A percentile compares a stretch with the other conserved stretches of the same genome.
Evolutionary conservation across 2,888 invertebrate species (phyloP).

Genomic region (Erpobdella octoculata): DNA sequence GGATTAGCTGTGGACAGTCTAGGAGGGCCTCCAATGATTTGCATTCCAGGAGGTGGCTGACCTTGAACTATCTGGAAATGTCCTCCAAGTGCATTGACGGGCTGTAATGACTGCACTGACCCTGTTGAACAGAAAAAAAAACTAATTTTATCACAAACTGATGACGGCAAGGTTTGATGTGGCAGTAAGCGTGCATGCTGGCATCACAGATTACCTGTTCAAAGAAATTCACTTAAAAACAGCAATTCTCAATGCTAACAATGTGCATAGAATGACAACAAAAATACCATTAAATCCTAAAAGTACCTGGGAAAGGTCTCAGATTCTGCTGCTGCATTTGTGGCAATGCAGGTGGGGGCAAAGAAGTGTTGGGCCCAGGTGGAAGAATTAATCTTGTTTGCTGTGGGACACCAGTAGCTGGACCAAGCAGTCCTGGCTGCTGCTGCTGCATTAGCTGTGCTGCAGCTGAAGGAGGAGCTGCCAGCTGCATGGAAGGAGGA

Average conservation of each 20-base stretch:
- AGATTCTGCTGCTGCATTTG: neutral
- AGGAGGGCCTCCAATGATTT: neutral
- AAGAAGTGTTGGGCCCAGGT: neutral
- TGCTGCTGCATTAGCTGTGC: neutral
- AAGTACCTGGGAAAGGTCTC: neutral
- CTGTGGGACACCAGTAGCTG: neutral
- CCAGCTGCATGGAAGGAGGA: neutral
- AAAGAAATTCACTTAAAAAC: neutral
- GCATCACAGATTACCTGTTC: neutral
- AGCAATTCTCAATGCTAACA: neutral
- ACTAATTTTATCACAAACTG: too few relatives aligned
- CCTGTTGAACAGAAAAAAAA: neutral
- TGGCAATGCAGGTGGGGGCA: neutral
- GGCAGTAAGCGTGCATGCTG: too few relatives aligned
- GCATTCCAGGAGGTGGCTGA: neutral
- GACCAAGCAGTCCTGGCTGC: neutral
- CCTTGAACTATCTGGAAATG: neutral
- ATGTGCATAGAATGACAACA: too few relatives aligned
- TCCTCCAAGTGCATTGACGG: neutral
- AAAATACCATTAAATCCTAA: neutral
- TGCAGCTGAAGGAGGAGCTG: constrained; percentile 8
- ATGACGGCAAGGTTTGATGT: too few relatives aligned
- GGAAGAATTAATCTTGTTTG: neutral
- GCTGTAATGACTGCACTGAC: neutral
- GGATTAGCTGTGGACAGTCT: neutral